Percentiles rank a stretch among this genome's conserved stretches.
phyloP scores from a whole-genome alignment of 1,140 invertebrate genomes.

The Campoletis sonorensis region DNA sequence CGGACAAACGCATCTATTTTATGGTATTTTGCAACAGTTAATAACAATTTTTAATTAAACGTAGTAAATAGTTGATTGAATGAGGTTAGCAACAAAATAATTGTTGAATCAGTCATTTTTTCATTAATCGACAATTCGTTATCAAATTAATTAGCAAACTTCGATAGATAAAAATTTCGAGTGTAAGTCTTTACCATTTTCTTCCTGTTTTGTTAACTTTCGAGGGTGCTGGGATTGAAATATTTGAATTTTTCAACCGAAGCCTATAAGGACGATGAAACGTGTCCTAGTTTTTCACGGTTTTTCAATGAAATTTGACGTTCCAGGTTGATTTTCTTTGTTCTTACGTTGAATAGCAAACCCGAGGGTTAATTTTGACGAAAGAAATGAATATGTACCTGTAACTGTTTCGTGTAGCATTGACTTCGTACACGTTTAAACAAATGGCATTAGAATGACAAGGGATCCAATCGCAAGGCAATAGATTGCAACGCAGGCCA shows the following conservation, averaged over 20 bases:
- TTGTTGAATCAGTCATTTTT: background rate
- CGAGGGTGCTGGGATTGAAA: no score
- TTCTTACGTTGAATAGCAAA: no score
- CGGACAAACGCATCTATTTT: constrained; percentile 75
- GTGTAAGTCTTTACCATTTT: no score
- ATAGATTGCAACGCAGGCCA: constrained; percentile 77
- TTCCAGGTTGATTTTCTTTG: no score
- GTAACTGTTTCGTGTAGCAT: constrained; percentile 70
- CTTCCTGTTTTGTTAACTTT: no score
- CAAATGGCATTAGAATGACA: constrained; percentile 77
- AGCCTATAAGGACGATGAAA: no score
- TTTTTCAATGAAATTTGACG: no score
- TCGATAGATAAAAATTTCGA: no score
- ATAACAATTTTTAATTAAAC: constrained; percentile 24
- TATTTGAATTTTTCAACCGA: no score
- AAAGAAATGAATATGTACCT: constrained; percentile 55
- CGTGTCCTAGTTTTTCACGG: no score
- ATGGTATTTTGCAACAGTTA: constrained; percentile 39
- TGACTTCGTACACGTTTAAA: constrained; percentile 70
- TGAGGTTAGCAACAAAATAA: background rate
- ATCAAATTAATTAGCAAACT: background rate
- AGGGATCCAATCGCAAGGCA: constrained; percentile 78
- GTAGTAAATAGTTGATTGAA: no score
- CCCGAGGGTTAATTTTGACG: no score
- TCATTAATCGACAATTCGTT: background rate